phyloP scores from a whole-genome alignment of 2,888 invertebrate genomes.

The Acanthoscelides obtectus region DNA sequence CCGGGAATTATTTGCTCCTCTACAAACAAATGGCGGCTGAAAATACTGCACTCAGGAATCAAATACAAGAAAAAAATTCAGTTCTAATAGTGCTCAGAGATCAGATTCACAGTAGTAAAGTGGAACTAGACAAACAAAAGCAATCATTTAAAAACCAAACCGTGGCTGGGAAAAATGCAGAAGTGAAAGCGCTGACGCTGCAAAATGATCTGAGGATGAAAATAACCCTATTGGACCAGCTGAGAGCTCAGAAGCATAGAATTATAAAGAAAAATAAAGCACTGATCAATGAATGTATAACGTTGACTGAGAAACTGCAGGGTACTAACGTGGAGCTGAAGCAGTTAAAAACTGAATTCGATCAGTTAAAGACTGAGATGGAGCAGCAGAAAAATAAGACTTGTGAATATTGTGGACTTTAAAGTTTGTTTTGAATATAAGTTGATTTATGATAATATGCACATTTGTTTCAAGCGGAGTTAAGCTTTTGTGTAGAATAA shows the following conservation, averaged over 20 bases:
- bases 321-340: background rate
- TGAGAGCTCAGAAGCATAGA: background rate
- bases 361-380: conserved; percentile 2
- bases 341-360: conserved; percentile 1
- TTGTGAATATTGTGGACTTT: conserved; percentile 10
- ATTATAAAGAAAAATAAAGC: background rate
- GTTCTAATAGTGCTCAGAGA: background rate
- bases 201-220: background rate
- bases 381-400: background rate
- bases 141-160: background rate
- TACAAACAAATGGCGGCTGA: background rate
- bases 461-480: too few species aligned
- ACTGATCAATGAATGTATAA: background rate
- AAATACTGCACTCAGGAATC: background rate
- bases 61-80: background rate
- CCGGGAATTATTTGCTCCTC: background rate
- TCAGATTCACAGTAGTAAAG: background rate
- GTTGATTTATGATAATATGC: too few species aligned
- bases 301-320: background rate
- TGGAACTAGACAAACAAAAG: background rate
- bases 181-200: background rate
- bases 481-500: too few species aligned
- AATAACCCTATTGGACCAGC: background rate
- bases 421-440: too few species aligned
- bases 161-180: background rate